Evolutionary conservation across 2,797 vertebrate species (phyloP).

Genomic region (Esox masquinongy): DNA sequence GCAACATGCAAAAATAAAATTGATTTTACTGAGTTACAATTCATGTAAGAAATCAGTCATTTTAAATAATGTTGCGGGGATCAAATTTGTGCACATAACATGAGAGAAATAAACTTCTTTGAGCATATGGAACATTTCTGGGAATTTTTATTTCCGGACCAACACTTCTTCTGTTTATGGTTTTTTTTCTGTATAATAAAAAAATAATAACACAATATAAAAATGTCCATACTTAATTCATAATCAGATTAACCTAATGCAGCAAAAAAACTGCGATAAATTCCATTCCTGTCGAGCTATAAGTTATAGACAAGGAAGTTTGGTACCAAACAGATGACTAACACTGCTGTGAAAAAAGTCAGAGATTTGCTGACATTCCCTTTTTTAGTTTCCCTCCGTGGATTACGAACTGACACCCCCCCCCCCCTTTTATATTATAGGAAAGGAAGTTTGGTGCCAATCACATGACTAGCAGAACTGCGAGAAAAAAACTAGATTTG

Average conservation of each 20-base stretch:
- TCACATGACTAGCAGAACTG: conserved; percentile 56
- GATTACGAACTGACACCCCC: too few relatives aligned
- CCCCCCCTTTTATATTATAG: conserved; percentile 6
- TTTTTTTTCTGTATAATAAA: background rate
- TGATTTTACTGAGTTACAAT: too few relatives aligned
- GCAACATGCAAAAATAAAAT: too few relatives aligned
- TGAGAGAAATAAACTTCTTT: too few relatives aligned
- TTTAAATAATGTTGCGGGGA: too few relatives aligned
- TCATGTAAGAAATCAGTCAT: too few relatives aligned
- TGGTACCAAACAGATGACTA: conserved; percentile 59
- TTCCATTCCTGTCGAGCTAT: background rate
- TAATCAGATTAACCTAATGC: background rate
- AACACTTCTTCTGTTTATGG: background rate
- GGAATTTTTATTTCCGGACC: too few relatives aligned
- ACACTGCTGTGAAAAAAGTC: conserved; percentile 16
- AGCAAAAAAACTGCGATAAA: background rate
- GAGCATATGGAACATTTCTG: too few relatives aligned
- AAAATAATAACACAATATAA: background rate
- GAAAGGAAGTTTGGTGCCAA: conserved; percentile 54
- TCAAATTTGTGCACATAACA: too few relatives aligned
- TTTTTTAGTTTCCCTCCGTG: conserved; percentile 27
- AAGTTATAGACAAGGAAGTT: conserved; percentile 8
- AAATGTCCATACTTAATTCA: background rate
- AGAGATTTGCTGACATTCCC: conserved; percentile 62
- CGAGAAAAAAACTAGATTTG: conserved; percentile 42